These are phyloP conservation scores for Limnothrissa miodon DNA, from an alignment of 2,113 vertebrate species.

Conservation along the genomic window DNA sequence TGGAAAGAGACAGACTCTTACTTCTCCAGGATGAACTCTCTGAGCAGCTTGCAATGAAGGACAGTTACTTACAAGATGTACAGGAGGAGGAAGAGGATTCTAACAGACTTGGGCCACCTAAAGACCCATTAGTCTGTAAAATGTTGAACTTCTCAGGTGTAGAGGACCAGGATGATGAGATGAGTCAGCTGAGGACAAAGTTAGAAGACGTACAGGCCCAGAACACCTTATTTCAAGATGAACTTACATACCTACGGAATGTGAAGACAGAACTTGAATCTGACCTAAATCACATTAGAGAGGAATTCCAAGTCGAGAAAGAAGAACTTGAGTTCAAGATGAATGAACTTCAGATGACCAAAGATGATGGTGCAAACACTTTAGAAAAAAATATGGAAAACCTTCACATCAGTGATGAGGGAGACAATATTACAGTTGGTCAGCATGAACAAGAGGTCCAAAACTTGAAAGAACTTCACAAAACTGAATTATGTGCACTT, in stretches of 20 bases:
- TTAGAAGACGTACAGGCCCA: conserved; percentile 84
- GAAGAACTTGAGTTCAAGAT: conserved; percentile 98
- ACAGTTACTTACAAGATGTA: conserved; percentile 70
- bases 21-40: conserved; percentile 71
- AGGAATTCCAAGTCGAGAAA: conserved; percentile 86
- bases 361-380: conserved; percentile 73
- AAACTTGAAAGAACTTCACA: conserved; percentile 62
- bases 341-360: conserved; percentile 86
- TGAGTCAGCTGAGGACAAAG: conserved; percentile 62
- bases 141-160: background rate
- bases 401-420: conserved; percentile 55
- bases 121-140: background rate
- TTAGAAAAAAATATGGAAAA: conserved; percentile 72
- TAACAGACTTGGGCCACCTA: conserved; percentile 51
- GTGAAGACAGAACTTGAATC: conserved; percentile 86
- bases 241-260: conserved; percentile 87
- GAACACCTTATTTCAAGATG: conserved; percentile 87
- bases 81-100: conserved; percentile 69
- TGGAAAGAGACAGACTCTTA: conserved; percentile 75
- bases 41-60: conserved; percentile 72
- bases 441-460: conserved; percentile 64
- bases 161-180: conserved; percentile 62
- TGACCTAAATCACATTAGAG: conserved; percentile 78
- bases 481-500: conserved; percentile 66
- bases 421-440: conserved; percentile 39